These are phyloP conservation scores for Toxotes chatareus DNA, from an alignment of 2,113 vertebrate genomes.

Conservation along the genomic window DNA sequence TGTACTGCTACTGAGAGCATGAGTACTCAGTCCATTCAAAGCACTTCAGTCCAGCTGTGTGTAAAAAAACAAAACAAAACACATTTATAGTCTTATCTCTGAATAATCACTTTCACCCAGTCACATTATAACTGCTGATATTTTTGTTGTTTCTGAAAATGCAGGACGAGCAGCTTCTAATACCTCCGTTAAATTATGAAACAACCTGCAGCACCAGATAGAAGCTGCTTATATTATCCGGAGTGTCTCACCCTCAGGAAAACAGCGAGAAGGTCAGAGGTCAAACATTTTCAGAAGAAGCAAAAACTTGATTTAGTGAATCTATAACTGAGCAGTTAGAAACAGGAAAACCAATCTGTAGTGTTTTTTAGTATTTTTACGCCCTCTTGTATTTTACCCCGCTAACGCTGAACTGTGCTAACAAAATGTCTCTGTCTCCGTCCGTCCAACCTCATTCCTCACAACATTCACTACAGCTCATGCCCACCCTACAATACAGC, in stretches of 20 bases:
- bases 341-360: neutral
- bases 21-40: neutral
- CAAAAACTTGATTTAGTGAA: constrained; percentile 1
- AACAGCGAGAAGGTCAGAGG: constrained; percentile 10
- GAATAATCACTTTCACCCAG: neutral
- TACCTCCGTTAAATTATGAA: constrained; percentile 19
- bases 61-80: neutral
- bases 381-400: neutral
- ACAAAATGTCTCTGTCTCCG: constrained; percentile 13
- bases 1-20: neutral
- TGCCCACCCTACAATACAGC: constrained; percentile 6
- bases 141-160: constrained; percentile 2
- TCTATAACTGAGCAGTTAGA: neutral
- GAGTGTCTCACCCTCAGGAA: neutral
- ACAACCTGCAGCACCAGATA: constrained; percentile 7
- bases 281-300: constrained; percentile 12
- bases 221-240: neutral
- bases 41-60: neutral
- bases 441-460: neutral
- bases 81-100: neutral
- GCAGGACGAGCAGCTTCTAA: neutral
- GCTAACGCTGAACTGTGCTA: constrained; percentile 1
- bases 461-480: neutral
- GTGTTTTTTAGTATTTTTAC: constrained; percentile 7
- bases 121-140: neutral